A percentile compares a stretch with the other conserved stretches of the same genome.
These are phyloP conservation scores for Columba janthina DNA, from an alignment of 2,113 vertebrate genomes.

Conservation along the genomic window DNA sequence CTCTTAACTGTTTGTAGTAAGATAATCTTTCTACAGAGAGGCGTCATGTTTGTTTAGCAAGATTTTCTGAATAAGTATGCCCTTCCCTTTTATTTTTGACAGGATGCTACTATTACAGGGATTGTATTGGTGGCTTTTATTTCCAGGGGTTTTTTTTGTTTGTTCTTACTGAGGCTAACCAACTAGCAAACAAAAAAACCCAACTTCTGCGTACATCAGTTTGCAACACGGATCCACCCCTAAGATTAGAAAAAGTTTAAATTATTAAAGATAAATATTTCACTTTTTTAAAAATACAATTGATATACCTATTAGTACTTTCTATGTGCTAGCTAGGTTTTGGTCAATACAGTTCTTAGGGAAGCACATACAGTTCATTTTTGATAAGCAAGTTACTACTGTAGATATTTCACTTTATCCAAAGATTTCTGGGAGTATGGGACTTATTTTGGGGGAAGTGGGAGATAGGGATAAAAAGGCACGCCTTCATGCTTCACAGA, in stretches of 20 bases:
- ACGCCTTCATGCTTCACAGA: not conserved
- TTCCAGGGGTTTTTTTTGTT: not conserved
- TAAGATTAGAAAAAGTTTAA: not conserved
- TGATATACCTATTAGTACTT: not conserved
- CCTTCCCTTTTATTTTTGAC: not conserved
- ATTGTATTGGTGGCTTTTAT: not conserved
- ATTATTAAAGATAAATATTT: not conserved
- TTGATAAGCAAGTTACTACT: not conserved
- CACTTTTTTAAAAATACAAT: not conserved
- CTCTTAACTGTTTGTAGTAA: not conserved
- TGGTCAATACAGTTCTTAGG: not conserved
- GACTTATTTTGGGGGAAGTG: not conserved
- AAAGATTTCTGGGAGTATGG: not conserved
- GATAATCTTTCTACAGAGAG: not conserved
- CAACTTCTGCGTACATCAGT: not conserved
- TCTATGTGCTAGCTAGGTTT: not conserved
- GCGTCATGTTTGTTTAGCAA: not conserved
- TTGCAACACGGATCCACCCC: not conserved
- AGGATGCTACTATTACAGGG: not conserved
- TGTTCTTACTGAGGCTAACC: not conserved
- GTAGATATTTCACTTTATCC: not conserved
- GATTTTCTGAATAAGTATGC: not conserved
- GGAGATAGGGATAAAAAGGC: not conserved
- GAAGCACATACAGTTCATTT: not conserved
- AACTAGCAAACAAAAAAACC: not conserved